These are phyloP conservation scores for Petrocephalus microphthalmus DNA, from an alignment of 2,113 vertebrate species.

Conservation along the genomic window DNA sequence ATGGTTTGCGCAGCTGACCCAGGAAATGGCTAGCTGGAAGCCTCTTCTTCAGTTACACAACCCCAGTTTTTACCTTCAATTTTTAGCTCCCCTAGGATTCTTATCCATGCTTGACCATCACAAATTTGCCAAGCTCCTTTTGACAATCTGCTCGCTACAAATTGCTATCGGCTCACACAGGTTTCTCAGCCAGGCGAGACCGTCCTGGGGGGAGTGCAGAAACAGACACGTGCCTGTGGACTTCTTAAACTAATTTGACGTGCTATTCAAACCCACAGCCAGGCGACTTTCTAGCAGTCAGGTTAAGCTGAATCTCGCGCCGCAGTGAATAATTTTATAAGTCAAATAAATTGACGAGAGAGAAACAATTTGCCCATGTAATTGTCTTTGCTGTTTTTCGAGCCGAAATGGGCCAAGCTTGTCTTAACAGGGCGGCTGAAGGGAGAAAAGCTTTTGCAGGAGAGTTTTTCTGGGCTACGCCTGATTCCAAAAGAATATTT, in stretches of 20 bases:
- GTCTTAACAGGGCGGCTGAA: background rate
- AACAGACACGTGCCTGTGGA: background rate
- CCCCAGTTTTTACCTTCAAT: background rate
- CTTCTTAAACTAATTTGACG: background rate
- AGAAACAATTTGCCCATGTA: background rate
- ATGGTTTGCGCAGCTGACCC: background rate
- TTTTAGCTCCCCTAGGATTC: background rate
- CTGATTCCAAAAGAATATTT: background rate
- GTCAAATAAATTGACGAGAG: background rate
- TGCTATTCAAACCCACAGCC: background rate
- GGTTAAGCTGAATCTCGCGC: background rate
- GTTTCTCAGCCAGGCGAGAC: background rate
- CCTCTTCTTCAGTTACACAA: background rate
- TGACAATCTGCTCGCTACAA: background rate
- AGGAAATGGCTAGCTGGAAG: background rate
- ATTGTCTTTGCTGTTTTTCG: background rate
- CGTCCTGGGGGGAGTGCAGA: background rate
- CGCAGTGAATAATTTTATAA: background rate
- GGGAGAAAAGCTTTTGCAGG: background rate
- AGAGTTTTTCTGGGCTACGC: background rate
- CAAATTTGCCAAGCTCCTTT: background rate
- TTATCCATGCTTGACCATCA: background rate
- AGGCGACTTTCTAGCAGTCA: background rate
- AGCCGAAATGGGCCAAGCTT: background rate
- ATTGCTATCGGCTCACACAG: background rate